phyloP scores from a whole-genome alignment of 2,797 vertebrate species.

The Tolypeutes matacus region DNA sequence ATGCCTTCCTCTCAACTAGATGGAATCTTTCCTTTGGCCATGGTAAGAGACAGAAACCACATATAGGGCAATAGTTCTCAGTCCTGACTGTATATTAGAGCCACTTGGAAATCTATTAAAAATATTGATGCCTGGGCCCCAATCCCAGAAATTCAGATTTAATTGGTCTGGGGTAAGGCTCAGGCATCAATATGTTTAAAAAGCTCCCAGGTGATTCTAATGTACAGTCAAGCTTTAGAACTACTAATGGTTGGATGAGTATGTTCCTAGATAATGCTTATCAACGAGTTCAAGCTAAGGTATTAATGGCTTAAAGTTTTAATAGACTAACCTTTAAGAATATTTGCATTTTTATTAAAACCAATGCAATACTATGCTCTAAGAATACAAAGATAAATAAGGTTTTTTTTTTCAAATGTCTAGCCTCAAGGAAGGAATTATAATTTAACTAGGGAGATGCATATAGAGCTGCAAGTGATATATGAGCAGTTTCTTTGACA shows the following conservation, averaged over 20 bases:
- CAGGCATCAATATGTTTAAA: constrained; percentile 78
- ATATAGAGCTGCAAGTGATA: not conserved
- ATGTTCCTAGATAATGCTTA: constrained; percentile 78
- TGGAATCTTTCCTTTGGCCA: constrained; percentile 55
- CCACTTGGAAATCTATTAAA: constrained; percentile 81
- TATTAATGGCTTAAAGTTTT: constrained; percentile 79
- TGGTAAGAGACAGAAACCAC: constrained; percentile 67
- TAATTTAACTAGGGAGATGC: constrained; percentile 47
- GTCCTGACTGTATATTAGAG: constrained; percentile 77
- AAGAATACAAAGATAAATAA: constrained; percentile 71
- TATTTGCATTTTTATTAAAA: constrained; percentile 78
- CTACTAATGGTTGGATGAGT: constrained; percentile 64
- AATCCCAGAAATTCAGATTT: constrained; percentile 81
- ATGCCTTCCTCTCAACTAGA: constrained; percentile 60
- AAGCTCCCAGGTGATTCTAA: constrained; percentile 72
- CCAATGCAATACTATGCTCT: constrained; percentile 45
- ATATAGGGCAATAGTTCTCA: constrained; percentile 62
- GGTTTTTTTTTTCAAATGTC: constrained; percentile 37
- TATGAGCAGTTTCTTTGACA: not conserved
- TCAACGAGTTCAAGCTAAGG: constrained; percentile 71
- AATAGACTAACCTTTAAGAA: constrained; percentile 78
- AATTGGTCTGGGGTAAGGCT: constrained; percentile 80
- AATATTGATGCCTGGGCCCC: constrained; percentile 78
- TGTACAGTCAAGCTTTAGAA: constrained; percentile 73
- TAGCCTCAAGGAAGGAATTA: constrained; percentile 58